Percentiles rank a stretch among this genome's conserved stretches.
Evolutionary conservation across 2,888 invertebrate genomes (phyloP).

Genomic region (Tetranychus truncatus): DNA sequence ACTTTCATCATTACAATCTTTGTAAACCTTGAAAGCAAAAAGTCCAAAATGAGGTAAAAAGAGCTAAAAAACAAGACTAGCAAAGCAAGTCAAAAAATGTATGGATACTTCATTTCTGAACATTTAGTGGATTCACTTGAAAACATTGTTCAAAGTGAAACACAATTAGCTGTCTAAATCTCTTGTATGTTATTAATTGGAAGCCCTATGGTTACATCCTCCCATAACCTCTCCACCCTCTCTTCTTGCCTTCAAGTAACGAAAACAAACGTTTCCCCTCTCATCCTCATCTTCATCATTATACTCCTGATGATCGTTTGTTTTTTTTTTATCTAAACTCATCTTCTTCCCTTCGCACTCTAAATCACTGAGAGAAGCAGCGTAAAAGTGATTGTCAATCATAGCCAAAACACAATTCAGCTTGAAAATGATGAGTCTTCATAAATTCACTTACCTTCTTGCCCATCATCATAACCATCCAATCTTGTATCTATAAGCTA

Average conservation of each 20-base stretch:
- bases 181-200: constrained; percentile 10
- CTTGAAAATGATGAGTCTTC: not conserved
- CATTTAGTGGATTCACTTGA: not conserved
- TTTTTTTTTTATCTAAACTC: constrained; percentile 3
- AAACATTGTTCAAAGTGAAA: not conserved
- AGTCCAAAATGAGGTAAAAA: too few relatives aligned
- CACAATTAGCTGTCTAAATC: not conserved
- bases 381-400: not conserved
- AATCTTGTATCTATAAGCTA: not conserved
- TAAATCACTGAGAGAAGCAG: not conserved
- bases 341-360: not conserved
- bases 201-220: constrained; percentile 7
- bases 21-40: too few relatives aligned
- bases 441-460: not conserved
- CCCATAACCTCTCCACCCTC: constrained; percentile 8
- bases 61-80: too few relatives aligned
- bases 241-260: not conserved
- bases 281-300: not conserved
- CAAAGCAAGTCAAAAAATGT: too few relatives aligned
- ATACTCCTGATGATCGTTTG: not conserved
- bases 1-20: too few relatives aligned
- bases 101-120: too few relatives aligned
- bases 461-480: not conserved
- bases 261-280: not conserved
- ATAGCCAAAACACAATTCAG: not conserved